phyloP scores from a whole-genome alignment of 2,888 invertebrate species.

The Labia minor region DNA sequence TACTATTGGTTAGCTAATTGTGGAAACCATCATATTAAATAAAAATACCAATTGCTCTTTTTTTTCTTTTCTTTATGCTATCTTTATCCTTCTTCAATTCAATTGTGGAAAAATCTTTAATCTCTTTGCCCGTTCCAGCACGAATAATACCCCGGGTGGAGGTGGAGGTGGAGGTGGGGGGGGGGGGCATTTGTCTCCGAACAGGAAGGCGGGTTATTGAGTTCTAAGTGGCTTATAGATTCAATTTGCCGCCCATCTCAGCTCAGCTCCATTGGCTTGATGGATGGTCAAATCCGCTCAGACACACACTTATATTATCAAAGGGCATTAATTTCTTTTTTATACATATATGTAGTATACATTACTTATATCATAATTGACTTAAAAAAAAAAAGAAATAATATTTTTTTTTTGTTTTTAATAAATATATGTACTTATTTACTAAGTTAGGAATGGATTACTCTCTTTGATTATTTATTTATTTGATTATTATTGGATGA shows the following conservation, averaged over 20 bases:
- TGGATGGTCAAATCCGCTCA: constrained; percentile 13
- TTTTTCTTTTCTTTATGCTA: background rate
- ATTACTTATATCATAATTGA: no score
- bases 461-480: no score
- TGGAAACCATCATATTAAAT: background rate
- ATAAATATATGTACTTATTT: no score
- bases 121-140: background rate
- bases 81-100: background rate
- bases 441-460: no score
- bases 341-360: no score
- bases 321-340: no score
- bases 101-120: constrained; percentile 13
- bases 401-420: no score
- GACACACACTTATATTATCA: no score
- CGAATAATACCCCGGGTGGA: background rate
- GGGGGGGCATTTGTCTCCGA: background rate
- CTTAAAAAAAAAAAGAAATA: no score
- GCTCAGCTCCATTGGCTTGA: background rate
- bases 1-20: background rate
- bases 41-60: background rate
- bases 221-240: constrained; percentile 13
- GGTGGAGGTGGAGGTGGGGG: no score
- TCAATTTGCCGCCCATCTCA: background rate
- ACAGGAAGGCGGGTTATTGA: constrained; percentile 13
- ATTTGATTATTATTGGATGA: no score